phyloP scores from a whole-genome alignment of 1,140 invertebrate species.

The Aethina tumida region DNA sequence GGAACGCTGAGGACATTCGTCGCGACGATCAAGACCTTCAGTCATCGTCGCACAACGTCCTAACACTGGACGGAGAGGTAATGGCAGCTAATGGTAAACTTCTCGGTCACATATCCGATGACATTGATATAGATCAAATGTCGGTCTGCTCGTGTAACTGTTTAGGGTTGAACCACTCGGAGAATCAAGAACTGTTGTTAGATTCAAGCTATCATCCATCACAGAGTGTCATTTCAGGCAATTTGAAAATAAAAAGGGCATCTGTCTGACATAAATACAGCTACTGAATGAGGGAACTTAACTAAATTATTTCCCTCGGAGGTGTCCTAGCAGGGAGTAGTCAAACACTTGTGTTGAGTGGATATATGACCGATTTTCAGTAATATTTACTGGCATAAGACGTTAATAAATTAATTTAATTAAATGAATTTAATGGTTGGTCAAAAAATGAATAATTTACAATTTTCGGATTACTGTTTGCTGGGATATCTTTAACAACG shows the following conservation, averaged over 20 bases:
- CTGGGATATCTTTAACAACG: no score
- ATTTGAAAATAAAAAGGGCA: conserved; percentile 31
- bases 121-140: conserved; percentile 45
- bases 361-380: no score
- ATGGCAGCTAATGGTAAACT: conserved; percentile 60
- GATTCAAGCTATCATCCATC: conserved; percentile 41
- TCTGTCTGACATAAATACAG: conserved; percentile 30
- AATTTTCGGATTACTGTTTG: no score
- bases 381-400: no score
- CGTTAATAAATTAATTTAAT: no score
- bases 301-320: no score
- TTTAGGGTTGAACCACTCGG: conserved; percentile 45
- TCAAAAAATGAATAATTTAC: no score
- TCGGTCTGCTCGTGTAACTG: conserved; percentile 66
- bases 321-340: no score
- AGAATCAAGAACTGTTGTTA: conserved; percentile 40
- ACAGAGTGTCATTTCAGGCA: conserved; percentile 25
- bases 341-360: no score
- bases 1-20: conserved; percentile 81
- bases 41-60: conserved; percentile 57
- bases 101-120: conserved; percentile 44
- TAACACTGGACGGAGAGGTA: conserved; percentile 74
- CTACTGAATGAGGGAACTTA: not conserved
- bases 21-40: conserved; percentile 76
- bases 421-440: no score